Base-by-base conservation (phyloP, 2,797 vertebrate species). In the Melanogrammus aeglefinus region DNA sequence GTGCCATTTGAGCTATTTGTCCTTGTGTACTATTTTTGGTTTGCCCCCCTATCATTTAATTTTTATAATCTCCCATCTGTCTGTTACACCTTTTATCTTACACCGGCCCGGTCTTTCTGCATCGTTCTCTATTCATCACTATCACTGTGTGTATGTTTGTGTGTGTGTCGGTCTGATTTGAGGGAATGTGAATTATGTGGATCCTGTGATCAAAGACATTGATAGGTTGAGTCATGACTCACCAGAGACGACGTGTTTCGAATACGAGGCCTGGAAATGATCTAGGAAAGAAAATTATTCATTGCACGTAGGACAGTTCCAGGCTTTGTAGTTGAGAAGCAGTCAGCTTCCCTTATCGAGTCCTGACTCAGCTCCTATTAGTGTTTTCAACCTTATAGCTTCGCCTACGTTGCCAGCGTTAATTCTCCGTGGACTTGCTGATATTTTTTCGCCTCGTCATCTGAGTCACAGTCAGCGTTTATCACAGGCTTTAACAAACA, bases 41-140 rank as follows among this genome's bases (percentile, higher is more conserved):
- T 21, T 13, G 12, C 18, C 16, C 51, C 51, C 57, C n/a, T 69
- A 35, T 31, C 5, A 66, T 27, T 57, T 6, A 47, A 74, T 76
- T 57, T 38, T 81, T 57, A 66, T 18, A 75, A 41, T 14, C 69
- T 0, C 41, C 14, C 18, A 69, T 80, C 8, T 10, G n/a, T 79
- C 73, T 47, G 10, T 73, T 73, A 77, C 79, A 12, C 74, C 16
- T 66, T 81, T 79, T 75, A 47, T 66, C 47, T 72, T 47, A 57
- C 24, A 82, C 31, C 75, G 27, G 71, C 79, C 69, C 77, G 73
- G 4, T 57, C 29, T 51, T 76, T 71, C 0, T 83, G 44, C 27
- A 21, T 33, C 36, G 14, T 69, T 3, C 10, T 72, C 38, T 73
- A 80, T 84, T 74, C 74, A 73, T 89, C 77, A 79, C 73, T 85